These are phyloP conservation scores for Herpetotheres cachinnans DNA, from an alignment of 2,113 vertebrate genomes.

Conservation along the genomic window DNA sequence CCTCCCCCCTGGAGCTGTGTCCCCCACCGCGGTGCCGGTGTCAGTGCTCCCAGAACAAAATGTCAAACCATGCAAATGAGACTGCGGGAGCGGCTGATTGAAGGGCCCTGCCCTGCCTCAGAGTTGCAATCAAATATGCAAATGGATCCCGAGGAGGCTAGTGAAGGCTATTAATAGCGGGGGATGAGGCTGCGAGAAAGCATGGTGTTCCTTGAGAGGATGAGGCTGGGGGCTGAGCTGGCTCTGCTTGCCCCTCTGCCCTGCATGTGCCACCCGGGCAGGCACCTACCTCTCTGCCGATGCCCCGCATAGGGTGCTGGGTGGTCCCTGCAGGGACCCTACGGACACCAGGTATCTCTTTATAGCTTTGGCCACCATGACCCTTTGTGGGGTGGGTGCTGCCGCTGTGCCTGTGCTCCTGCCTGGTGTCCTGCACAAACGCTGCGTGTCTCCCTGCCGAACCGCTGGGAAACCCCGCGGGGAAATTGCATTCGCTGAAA, in stretches of 20 bases:
- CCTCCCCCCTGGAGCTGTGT: not conserved
- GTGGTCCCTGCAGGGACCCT: not conserved
- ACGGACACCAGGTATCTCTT: fast-evolving
- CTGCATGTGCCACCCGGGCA: fast-evolving
- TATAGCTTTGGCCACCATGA: fast-evolving
- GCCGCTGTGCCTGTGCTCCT: fast-evolving
- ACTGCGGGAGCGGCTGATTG: conserved; percentile 64
- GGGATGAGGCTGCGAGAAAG: not conserved
- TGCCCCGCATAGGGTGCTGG: fast-evolving
- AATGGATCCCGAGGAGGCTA: conserved; percentile 64
- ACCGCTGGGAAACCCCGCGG: fast-evolving
- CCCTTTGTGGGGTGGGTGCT: not conserved
- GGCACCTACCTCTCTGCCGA: not conserved
- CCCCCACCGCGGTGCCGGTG: not conserved
- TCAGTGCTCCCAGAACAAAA: conserved; percentile 56
- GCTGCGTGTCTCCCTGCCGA: fast-evolving
- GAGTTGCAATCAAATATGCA: conserved; percentile 78
- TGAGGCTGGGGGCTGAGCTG: not conserved
- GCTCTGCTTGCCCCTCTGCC: not conserved
- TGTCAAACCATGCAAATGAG: conserved; percentile 76
- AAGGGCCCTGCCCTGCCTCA: conserved; percentile 62
- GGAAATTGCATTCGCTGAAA: not conserved
- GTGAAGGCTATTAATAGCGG: conserved; percentile 53
- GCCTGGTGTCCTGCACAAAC: fast-evolving
- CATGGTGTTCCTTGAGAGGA: not conserved